A percentile compares a stretch with the other conserved stretches of the same genome.
Evolutionary conservation across 2,113 vertebrate genomes (phyloP).

Genomic region (Phrynosoma blainvillii): DNA sequence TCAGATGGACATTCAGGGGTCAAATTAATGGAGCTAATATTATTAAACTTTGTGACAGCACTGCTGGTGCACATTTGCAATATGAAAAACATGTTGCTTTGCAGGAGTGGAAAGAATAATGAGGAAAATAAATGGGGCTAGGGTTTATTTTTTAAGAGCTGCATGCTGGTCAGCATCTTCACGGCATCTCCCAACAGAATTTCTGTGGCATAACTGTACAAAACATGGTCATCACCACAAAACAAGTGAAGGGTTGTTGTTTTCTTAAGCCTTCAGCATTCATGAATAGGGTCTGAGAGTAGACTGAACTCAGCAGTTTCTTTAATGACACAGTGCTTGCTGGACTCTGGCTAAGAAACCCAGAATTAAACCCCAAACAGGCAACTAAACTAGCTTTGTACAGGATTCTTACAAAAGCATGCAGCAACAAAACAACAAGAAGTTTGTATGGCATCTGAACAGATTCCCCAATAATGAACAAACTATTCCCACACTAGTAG

Average conservation of each 20-base stretch:
- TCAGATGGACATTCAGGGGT: conserved; percentile 8
- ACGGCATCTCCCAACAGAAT: neutral
- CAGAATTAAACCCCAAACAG: no score
- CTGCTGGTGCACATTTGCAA: fast-evolving
- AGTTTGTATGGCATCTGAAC: no score
- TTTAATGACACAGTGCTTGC: no score
- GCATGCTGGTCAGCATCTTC: neutral
- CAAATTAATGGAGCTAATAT: neutral
- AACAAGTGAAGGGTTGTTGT: conserved; percentile 26
- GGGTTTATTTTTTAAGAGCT: neutral
- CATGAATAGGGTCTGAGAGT: no score
- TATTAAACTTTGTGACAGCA: neutral
- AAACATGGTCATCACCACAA: neutral
- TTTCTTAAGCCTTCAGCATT: no score
- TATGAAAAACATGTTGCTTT: neutral
- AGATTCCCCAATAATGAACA: no score
- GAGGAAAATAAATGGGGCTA: neutral
- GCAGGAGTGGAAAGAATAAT: neutral
- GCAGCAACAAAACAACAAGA: no score
- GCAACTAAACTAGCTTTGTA: no score
- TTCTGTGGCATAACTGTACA: neutral
- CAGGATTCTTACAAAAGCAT: no score
- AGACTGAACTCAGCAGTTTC: no score
- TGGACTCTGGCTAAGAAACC: no score
- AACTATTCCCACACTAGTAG: no score